Evolutionary conservation across 2,888 invertebrate species (phyloP).

Genomic region (Galeruca laticollis): DNA sequence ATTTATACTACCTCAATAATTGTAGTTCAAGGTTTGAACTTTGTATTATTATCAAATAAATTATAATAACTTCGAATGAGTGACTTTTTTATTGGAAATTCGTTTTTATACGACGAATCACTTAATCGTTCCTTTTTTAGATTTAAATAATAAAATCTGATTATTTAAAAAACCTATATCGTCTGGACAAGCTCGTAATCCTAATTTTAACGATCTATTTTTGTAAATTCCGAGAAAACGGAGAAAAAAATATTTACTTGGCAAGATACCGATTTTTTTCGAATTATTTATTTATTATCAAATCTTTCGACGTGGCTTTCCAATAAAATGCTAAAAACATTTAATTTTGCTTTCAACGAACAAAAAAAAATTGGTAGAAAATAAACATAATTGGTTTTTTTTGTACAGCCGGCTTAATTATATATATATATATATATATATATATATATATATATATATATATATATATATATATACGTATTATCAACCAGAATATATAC

Average conservation of each 20-base stretch:
- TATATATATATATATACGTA: too few relatives aligned
- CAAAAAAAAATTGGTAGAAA: neutral
- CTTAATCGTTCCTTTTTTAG: slow-evolving; percentile 10
- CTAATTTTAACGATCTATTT: slow-evolving; percentile 40
- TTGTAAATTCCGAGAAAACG: slow-evolving; percentile 39
- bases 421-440: too few relatives aligned
- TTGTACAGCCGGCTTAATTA: neutral
- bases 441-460: too few relatives aligned
- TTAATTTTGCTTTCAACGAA: slow-evolving; percentile 23
- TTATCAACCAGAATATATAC: too few relatives aligned
- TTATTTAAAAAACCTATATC: slow-evolving; percentile 28
- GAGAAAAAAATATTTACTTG: slow-evolving; percentile 36
- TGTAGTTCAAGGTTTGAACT: too few relatives aligned
- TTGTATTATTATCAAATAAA: too few relatives aligned
- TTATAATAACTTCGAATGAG: too few relatives aligned
- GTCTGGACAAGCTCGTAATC: slow-evolving; percentile 28
- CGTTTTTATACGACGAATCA: too few relatives aligned
- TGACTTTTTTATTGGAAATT: too few relatives aligned
- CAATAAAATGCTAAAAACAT: slow-evolving; percentile 20
- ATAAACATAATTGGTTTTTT: slow-evolving; percentile 16
- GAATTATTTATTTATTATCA: slow-evolving; percentile 29
- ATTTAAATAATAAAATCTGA: slow-evolving; percentile 23
- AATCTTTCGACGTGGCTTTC: slow-evolving; percentile 24
- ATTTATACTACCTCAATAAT: too few relatives aligned
- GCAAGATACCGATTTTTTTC: slow-evolving; percentile 39